Evolutionary conservation across 2,113 vertebrate genomes (phyloP).

Genomic region (Dromaius novaehollandiae): DNA sequence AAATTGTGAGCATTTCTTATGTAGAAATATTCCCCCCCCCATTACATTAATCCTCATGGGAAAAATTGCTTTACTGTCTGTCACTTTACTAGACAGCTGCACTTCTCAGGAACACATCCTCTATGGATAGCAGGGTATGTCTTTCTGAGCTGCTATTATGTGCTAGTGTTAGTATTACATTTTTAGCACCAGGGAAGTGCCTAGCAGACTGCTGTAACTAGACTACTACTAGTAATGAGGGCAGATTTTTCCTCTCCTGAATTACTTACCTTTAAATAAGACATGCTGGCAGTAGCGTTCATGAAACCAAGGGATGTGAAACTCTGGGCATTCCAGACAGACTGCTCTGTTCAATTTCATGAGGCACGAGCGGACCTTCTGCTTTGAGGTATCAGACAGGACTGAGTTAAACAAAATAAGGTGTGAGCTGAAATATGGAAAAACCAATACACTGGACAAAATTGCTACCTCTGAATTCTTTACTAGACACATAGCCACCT

Average conservation of each 20-base stretch:
- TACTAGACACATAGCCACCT: neutral
- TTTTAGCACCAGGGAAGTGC: neutral
- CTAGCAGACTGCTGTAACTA: neutral
- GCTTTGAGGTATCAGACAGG: neutral
- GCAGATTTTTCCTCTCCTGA: neutral
- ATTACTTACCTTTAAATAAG: conserved; percentile 5
- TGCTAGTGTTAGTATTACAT: neutral
- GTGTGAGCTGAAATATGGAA: neutral
- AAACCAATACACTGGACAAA: neutral
- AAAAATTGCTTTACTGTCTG: neutral
- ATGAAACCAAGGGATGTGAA: conserved; percentile 64
- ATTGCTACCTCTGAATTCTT: neutral
- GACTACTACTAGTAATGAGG: neutral
- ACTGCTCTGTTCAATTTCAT: conserved; percentile 69
- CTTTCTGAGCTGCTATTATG: neutral
- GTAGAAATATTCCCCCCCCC: neutral
- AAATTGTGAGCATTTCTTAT: neutral
- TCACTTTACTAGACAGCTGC: accelerated
- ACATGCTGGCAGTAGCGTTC: conserved; percentile 20
- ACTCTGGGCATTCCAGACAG: conserved; percentile 59
- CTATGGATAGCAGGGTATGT: neutral
- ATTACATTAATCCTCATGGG: neutral
- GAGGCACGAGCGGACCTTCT: neutral
- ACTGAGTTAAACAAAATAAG: neutral
- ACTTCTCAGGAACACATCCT: neutral